phyloP scores from a whole-genome alignment of 2,888 invertebrate genomes.

The Drosophila tripunctata region DNA sequence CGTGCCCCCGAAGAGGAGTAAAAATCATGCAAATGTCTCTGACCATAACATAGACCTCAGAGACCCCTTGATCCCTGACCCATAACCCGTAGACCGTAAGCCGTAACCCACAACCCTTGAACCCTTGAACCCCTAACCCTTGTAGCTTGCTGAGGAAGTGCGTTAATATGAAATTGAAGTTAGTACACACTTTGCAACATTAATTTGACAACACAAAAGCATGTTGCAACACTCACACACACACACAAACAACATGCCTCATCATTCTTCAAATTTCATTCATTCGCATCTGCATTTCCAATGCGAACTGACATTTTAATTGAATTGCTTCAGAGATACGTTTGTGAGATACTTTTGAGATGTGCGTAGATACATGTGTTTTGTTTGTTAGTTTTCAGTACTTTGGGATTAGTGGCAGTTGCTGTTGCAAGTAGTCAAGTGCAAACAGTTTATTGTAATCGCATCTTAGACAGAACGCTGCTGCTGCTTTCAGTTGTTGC shows the following conservation, averaged over 20 bases:
- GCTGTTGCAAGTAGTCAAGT: slow-evolving; percentile 24
- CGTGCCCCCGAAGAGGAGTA: slow-evolving; percentile 5
- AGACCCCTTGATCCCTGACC: neutral
- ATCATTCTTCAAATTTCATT: too few relatives aligned
- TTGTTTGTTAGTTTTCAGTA: slow-evolving; percentile 28
- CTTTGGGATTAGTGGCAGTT: slow-evolving; percentile 30
- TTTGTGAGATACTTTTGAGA: slow-evolving; percentile 5
- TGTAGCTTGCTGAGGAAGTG: slow-evolving; percentile 20
- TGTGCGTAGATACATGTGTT: neutral
- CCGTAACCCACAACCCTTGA: neutral
- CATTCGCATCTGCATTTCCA: neutral
- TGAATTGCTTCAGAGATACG: slow-evolving; percentile 50
- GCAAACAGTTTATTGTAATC: slow-evolving; percentile 73
- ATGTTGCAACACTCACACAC: slow-evolving; percentile 45
- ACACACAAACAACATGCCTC: slow-evolving; percentile 29
- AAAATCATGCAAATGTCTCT: slow-evolving; percentile 39
- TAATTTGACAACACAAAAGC: slow-evolving; percentile 65
- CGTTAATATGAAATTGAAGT: slow-evolving; percentile 39
- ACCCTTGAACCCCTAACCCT: neutral
- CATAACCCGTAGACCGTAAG: neutral
- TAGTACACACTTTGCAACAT: slow-evolving; percentile 44
- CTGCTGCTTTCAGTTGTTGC: slow-evolving; percentile 20
- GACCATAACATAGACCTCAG: slow-evolving; percentile 6
- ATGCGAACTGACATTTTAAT: slow-evolving; percentile 69
- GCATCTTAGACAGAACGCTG: slow-evolving; percentile 35